Base-by-base conservation (phyloP, 2,797 vertebrate species). In the Holocentrus rufus region DNA sequence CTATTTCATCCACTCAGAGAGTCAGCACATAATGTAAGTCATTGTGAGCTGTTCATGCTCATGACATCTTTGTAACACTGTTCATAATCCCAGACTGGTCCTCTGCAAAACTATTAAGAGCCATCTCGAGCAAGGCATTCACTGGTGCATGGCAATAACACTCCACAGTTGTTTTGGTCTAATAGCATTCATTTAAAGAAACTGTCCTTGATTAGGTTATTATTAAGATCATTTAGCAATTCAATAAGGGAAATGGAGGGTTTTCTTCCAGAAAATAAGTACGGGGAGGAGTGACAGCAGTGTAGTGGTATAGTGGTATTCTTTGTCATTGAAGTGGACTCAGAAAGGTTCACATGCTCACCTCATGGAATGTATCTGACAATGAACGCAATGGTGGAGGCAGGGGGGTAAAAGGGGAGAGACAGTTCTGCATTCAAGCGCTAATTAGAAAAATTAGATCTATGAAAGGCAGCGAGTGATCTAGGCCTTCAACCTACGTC, bases 361-460 rank as follows among this genome's bases (percentile, higher is more conserved):
- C 85, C 92, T 93, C 94, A 88, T 57, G 89, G 94, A 95, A 95
- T 92, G 90, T 82, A 69, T 89, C 82, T 76, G 72, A 87, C 89
- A 94, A 93, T 92, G 90, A 93, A 80, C 80, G 83, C 85, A 79
- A 84, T 77, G 70, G 92, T 66, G 61, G 80, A 83, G 91, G 89
- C 79, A 65, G 76, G 89, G 25, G 91, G 85, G 81, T 76, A 79
- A 75, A 74, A 69, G 80, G 72, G 82, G 80, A 82, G 86, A 80
- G 93, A 92, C 90, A 88, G 90, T 88, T 92, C 93, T 90, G 93
- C 94, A 95, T 96, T 95, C 93, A 94, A 91, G 91, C 93, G 91
- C 96, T 96, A 96, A 97, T 96, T 96, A 95, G 94, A 96, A 96
- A 97, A 98, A 97, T 96, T 96, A 97, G 95, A 97, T 96, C 95